Base-by-base conservation (phyloP, 2,888 invertebrate species). In the Ectobius pallidus region DNA sequence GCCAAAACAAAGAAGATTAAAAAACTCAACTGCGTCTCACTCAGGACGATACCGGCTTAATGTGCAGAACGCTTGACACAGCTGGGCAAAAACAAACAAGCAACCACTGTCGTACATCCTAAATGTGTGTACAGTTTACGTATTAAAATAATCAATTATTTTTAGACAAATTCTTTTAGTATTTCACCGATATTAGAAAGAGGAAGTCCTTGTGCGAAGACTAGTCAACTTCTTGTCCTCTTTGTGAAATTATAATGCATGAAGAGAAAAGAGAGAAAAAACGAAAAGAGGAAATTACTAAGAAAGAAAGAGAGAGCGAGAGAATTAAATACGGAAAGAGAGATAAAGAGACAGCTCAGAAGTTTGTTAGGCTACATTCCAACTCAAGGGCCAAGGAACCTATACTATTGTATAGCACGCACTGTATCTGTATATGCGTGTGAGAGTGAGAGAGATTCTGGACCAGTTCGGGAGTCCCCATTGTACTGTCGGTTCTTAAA, bases 181-280 rank as follows among this genome's bases (percentile, higher is more conserved):
- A 63, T 63, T 63, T 32, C 39, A 63, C 63, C 25, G 20, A 22
- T 63, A 42, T 63, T 63, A 63, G 39, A 63, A 42, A 30, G 22
- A 63, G 63, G 63, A 63, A 63, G 42, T 16, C 42, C 42, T 63
- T 42, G 22, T 14, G 22, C 14, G 39, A 32, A n/a, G 25, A 52
- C 25, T 20, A 52, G 6, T 52, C 52, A 52, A 25, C 11, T 14
- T 3, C 22, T 52, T 52, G 52, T 20, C 25, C 22, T 52, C 1
- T 25, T 25, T 22, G 1, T 52, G 25, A 25, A 52, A 52, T 52
- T 52, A 25, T 11, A 4, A 52, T 25, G 25, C 4, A 18, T n/a
- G n/a, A n/a, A n/a, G n/a, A n/a, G n/a, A n/a, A n/a, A n/a, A n/a
- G n/a, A n/a, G n/a, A n/a, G n/a, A n/a, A n/a, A n/a, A n/a, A n/a